Evolutionary conservation across 2,888 invertebrate genomes (phyloP), one percentile per base, ranked within the genome.

Genomic region (Anthrax anthrax): DNA sequence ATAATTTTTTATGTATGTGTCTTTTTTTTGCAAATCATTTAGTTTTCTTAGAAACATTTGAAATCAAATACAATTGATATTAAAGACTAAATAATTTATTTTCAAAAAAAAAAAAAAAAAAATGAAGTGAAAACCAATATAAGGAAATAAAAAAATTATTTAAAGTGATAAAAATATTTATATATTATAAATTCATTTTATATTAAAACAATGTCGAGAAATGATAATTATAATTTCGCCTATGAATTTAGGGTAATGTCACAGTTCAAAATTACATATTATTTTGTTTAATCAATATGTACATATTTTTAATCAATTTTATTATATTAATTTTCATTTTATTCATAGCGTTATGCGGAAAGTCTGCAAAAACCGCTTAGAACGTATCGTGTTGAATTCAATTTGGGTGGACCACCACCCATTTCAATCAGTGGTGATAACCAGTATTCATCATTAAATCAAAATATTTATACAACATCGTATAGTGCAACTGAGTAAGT

Each of bases 191-290:
- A 40, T 4, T 36, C 10, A 36, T 39, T 14, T 39, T n/a, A 34
- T 39, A 12, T 10, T 32, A 13, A 3, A 3, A 43, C n/a, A 19
- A 47, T 42, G 27, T 18, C 37, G 18, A 41, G 18, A 12, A 42
- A 41, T 55, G 73, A 75, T 64, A 76, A 78, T 59, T 78, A 78
- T 68, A 74, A 78, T 67, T 78, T 78, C 70, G 73, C 75, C 52
- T 78, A 73, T 66, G 78, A 78, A 68, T 77, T 77, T 70, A 72
- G 75, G 78, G 78, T 78, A 70, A 64, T 73, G 71, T 16, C 5
- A 18, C 3, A 16, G 14, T 39, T 39, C 3, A 39, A 39, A 39
- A 37, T 39, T 23, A n/a, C 44, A 48, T 48, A 44, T 43, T 44
- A 32, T 44, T 46, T 36, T 34, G 3, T 18, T 34, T 43, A 19